Evolutionary conservation across 30 jellyfish, hydroid and myxozoan genomes (phyloP).

Genomic region (Aurelia sp.): DNA sequence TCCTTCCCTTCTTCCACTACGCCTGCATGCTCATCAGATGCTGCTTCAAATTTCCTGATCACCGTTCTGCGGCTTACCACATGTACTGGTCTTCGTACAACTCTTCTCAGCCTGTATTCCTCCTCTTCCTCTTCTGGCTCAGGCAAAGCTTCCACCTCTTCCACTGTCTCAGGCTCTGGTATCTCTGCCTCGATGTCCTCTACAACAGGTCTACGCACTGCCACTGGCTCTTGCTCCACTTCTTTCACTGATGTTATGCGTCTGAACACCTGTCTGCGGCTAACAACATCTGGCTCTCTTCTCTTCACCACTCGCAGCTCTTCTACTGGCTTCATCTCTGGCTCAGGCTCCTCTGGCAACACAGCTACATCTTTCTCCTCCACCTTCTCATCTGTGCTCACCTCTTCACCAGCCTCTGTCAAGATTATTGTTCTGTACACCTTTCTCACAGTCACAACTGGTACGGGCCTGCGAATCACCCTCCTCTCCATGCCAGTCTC

Average conservation of each 20-base stretch:
- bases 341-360: neutral
- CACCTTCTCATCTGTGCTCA: conserved; percentile 33
- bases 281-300: conserved; percentile 19
- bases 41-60: too few relatives aligned
- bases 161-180: neutral
- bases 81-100: too few relatives aligned
- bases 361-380: conserved; percentile 56
- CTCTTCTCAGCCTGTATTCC: too few relatives aligned
- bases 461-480: conserved; percentile 80
- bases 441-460: conserved; percentile 88
- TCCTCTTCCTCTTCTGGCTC: too few relatives aligned
- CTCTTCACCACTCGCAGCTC: conserved; percentile 49
- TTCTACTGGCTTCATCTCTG: conserved; percentile 17
- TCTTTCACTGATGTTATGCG: neutral
- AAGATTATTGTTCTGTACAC: conserved; percentile 71
- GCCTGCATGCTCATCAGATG: too few relatives aligned
- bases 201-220: neutral
- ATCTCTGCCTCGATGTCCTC: conserved; percentile 28
- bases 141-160: too few relatives aligned
- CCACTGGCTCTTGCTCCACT: conserved; percentile 1
- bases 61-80: too few relatives aligned
- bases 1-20: conserved; percentile 38
- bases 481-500: conserved; percentile 62
- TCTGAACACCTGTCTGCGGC: conserved; percentile 36
- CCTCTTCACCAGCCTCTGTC: conserved; percentile 52